These are phyloP conservation scores for Plutomurus gul DNA, from an alignment of 1,140 invertebrate genomes.

Conservation along the genomic window DNA sequence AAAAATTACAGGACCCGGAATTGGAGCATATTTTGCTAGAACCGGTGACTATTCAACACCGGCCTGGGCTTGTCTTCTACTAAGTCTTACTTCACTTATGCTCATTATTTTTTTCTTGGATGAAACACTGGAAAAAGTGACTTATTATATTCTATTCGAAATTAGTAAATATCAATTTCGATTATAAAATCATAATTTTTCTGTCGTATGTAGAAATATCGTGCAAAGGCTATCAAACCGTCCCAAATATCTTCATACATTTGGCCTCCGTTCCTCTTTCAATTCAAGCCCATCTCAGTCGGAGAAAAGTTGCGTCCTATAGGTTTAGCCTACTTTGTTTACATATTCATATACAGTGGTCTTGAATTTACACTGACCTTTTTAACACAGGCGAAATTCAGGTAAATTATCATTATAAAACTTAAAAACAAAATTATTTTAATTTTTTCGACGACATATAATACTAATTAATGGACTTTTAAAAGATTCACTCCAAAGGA, in stretches of 20 bases:
- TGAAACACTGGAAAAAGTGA: conserved; percentile 81
- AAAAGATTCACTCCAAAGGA: conserved; percentile 83
- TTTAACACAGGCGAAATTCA: conserved; percentile 89
- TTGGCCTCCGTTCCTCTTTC: conserved; percentile 70
- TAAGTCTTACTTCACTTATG: conserved; percentile 78
- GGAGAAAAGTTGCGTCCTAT: conserved; percentile 68
- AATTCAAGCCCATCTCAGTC: conserved; percentile 65
- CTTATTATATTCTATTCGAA: neutral
- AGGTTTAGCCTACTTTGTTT: conserved; percentile 89
- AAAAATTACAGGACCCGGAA: conserved; percentile 70
- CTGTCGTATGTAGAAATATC: conserved; percentile 65
- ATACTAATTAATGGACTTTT: neutral
- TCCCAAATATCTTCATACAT: conserved; percentile 63
- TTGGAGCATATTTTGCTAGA: conserved; percentile 87
- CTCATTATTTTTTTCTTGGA: conserved; percentile 77
- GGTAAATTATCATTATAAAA: too few relatives aligned
- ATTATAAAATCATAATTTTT: neutral
- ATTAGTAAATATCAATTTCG: neutral
- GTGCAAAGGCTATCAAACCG: conserved; percentile 58
- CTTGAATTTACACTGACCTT: conserved; percentile 98
- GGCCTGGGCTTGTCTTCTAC: conserved; percentile 79
- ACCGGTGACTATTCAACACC: conserved; percentile 74
- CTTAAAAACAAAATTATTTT: too few relatives aligned
- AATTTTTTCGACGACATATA: neutral
- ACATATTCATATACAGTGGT: conserved; percentile 95